These are phyloP conservation scores for Heliocidaris tuberculata DNA, from an alignment of 35 echinoderm and acorn worm genomes.

Conservation along the genomic window DNA sequence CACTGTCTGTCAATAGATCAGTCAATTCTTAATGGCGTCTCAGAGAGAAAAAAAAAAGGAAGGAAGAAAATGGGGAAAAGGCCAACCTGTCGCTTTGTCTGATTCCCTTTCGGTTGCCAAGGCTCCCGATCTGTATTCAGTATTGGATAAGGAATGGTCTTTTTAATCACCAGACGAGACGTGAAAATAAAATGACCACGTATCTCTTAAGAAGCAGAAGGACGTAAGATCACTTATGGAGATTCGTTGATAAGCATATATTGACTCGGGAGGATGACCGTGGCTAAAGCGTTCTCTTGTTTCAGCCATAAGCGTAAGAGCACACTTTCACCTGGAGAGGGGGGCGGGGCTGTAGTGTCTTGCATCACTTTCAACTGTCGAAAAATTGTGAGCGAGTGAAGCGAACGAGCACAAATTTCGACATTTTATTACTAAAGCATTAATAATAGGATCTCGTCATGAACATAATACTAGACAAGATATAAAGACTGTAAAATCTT, in stretches of 20 bases:
- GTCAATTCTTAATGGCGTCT: neutral
- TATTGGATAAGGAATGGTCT: too few relatives aligned
- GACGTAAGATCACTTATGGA: neutral
- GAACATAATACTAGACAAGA: too few relatives aligned
- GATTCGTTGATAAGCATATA: too few relatives aligned
- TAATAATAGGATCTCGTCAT: too few relatives aligned
- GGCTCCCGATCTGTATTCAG: neutral
- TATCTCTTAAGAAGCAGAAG: neutral
- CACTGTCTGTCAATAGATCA: neutral
- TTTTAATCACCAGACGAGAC: neutral
- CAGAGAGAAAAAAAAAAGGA: neutral
- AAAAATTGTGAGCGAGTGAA: too few relatives aligned
- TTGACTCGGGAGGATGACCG: neutral
- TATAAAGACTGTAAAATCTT: too few relatives aligned
- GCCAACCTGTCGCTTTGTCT: neutral
- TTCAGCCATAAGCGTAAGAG: neutral
- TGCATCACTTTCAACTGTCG: too few relatives aligned
- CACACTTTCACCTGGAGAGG: too few relatives aligned
- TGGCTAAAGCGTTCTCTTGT: neutral
- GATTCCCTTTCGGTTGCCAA: neutral
- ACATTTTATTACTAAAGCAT: too few relatives aligned
- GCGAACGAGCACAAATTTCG: too few relatives aligned
- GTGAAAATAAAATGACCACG: neutral
- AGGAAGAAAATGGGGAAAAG: neutral
- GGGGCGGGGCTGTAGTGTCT: too few relatives aligned